Evolutionary conservation across 2,888 invertebrate genomes (phyloP).

Genomic region (Junonia oenone): DNA sequence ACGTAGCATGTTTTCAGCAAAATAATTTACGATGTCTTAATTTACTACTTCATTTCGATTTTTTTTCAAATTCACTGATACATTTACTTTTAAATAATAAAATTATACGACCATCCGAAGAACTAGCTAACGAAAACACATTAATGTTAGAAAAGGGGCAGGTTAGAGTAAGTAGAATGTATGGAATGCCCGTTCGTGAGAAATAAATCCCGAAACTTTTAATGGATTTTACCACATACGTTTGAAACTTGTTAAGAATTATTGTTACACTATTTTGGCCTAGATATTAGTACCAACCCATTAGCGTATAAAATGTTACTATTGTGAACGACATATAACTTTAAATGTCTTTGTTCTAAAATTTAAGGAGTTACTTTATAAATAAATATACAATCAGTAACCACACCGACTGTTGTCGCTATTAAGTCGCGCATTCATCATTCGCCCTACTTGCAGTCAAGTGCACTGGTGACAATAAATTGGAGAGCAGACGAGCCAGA

Average conservation of each 20-base stretch:
- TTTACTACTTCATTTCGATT: background rate
- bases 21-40: background rate
- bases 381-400: background rate
- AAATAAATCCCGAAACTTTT: slow-evolving; percentile 28
- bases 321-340: too few relatives aligned
- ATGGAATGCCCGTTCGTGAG: slow-evolving; percentile 17
- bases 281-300: background rate
- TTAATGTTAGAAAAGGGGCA: background rate
- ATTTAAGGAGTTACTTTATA: too few relatives aligned
- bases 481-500: slow-evolving; percentile 26
- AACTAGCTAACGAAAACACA: slow-evolving; percentile 9
- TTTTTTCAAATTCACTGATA: background rate
- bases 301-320: too few relatives aligned
- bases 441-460: slow-evolving; percentile 18
- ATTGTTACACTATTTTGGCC: slow-evolving; percentile 4
- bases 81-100: background rate
- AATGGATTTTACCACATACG: slow-evolving; percentile 26
- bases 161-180: background rate
- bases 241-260: slow-evolving; percentile 15
- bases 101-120: background rate
- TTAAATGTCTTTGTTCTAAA: too few relatives aligned
- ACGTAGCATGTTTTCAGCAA: background rate
- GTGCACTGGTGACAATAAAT: slow-evolving; percentile 31
- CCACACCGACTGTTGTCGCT: background rate
- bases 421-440: slow-evolving; percentile 8